Evolutionary conservation across 2,888 invertebrate genomes (phyloP).

Genomic region (Pristionchus mayeri): DNA sequence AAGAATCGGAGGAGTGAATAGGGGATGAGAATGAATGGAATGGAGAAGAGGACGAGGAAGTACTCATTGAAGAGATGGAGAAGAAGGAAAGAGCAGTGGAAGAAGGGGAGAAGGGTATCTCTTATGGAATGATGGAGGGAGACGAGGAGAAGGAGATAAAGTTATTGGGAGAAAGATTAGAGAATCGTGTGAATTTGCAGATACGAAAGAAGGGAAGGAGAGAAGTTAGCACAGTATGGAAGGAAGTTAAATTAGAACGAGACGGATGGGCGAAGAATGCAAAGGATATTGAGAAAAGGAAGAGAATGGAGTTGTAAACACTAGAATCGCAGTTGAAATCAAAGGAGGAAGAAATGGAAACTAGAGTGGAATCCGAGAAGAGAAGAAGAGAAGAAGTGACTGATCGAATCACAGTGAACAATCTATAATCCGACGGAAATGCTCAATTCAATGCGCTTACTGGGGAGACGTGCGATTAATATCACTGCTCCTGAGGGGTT

Average conservation of each 20-base stretch:
- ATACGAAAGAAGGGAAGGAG: background rate
- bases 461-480: background rate
- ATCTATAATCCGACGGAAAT: background rate
- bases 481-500: background rate
- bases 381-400: background rate
- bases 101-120: background rate
- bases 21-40: background rate
- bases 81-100: background rate
- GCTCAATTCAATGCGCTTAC: background rate
- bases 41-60: background rate
- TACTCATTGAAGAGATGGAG: background rate
- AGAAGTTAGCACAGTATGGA: background rate
- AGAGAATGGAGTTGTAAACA: background rate
- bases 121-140: slow-evolving; percentile 25
- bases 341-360: background rate
- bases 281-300: background rate
- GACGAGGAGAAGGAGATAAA: background rate
- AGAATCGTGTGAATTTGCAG: slow-evolving; percentile 32
- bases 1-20: background rate
- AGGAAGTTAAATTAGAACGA: background rate
- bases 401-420: slow-evolving; percentile 4
- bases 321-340: background rate
- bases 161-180: slow-evolving; percentile 19
- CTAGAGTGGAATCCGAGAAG: background rate
- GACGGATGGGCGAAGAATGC: background rate